Conservation (phyloP, 35 echinoderm and acorn worm genomes). For the Stichopus chloronotus region DNA sequence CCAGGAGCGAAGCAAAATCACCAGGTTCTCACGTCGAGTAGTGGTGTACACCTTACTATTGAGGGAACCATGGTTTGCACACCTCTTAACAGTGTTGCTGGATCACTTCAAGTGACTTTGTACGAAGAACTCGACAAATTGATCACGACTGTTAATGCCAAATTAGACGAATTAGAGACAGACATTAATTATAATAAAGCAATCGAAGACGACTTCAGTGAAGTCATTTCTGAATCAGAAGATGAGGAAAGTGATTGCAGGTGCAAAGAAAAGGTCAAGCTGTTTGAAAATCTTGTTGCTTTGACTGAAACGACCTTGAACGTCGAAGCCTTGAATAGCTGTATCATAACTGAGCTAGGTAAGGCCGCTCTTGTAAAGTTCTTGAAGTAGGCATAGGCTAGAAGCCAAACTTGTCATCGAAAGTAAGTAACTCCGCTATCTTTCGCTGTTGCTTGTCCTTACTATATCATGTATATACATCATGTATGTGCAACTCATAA, state of each 20-base stretch:
- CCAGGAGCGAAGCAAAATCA: conserved; percentile 14
- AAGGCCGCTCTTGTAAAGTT: neutral
- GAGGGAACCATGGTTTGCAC: conserved; percentile 14
- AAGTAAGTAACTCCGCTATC: too few species aligned
- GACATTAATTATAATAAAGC: neutral
- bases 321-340: conserved; percentile 3
- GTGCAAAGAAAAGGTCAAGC: conserved; percentile 2
- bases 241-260: neutral
- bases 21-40: neutral
- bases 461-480: too few species aligned
- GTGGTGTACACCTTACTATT: conserved; percentile 19
- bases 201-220: neutral
- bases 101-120: neutral
- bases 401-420: too few species aligned
- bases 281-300: conserved; percentile 33
- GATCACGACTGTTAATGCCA: neutral
- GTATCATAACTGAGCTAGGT: neutral
- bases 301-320: conserved; percentile 26
- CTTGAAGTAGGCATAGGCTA: too few species aligned
- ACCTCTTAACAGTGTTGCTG: neutral
- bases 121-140: neutral
- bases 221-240: neutral
- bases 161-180: neutral
- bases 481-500: too few species aligned
- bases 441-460: too few species aligned